phyloP scores from a whole-genome alignment of 2,888 invertebrate genomes.

The Drosophila diplacantha region DNA sequence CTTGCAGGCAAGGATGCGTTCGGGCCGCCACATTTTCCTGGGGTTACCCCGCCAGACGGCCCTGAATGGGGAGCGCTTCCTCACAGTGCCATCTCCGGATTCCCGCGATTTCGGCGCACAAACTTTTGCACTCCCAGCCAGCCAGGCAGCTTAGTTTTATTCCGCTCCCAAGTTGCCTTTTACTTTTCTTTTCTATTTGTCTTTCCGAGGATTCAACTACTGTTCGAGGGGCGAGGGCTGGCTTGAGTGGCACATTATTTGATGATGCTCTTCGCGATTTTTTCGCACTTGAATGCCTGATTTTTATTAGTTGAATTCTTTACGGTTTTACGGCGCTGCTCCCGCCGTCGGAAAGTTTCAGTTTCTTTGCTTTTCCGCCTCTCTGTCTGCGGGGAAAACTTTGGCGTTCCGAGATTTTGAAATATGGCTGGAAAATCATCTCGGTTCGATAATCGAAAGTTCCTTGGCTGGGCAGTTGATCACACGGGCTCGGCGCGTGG shows the following conservation, averaged over 20 bases:
- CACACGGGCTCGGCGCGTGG: slow-evolving; percentile 14
- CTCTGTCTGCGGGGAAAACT: slow-evolving; percentile 33
- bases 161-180: slow-evolving; percentile 49
- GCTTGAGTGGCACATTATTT: slow-evolving; percentile 74
- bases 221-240: slow-evolving; percentile 21
- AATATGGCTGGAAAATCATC: slow-evolving; percentile 55
- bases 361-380: slow-evolving; percentile 47
- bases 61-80: background rate
- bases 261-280: slow-evolving; percentile 77
- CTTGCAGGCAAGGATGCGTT: slow-evolving; percentile 14
- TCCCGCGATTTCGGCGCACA: slow-evolving; percentile 30
- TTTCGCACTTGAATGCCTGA: slow-evolving; percentile 78
- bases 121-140: slow-evolving; percentile 39
- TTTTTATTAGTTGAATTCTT: slow-evolving; percentile 78
- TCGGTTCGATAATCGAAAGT: slow-evolving; percentile 32
- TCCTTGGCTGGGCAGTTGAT: slow-evolving; percentile 38
- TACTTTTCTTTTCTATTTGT: slow-evolving; percentile 69
- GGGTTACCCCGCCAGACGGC: background rate
- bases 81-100: slow-evolving; percentile 35
- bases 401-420: slow-evolving; percentile 58
- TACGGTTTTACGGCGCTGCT: slow-evolving; percentile 59
- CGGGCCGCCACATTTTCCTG: slow-evolving; percentile 7
- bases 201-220: slow-evolving; percentile 50
- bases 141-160: slow-evolving; percentile 59
- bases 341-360: slow-evolving; percentile 57